Evolutionary conservation across 2,113 vertebrate species (phyloP).

Genomic region (Paramormyrops kingsleyae): DNA sequence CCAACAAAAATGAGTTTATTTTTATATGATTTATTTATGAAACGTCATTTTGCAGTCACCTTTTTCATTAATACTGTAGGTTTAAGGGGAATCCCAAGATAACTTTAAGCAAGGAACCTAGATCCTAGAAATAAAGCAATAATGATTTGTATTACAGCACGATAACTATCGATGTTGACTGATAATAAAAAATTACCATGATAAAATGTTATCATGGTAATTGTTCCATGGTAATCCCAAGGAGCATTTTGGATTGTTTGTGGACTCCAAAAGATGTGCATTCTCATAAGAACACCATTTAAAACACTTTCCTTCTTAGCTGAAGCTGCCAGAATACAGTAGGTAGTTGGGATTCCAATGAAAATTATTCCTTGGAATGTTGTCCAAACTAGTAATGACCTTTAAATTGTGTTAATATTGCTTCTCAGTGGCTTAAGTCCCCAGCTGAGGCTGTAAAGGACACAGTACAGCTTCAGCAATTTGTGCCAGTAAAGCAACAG

Average conservation of each 20-base stretch:
- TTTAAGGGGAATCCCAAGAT: neutral
- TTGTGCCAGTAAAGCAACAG: conserved; percentile 1
- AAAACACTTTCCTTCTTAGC: neutral
- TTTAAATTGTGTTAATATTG: neutral
- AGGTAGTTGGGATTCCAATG: neutral
- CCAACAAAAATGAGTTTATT: neutral
- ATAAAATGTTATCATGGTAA: too few relatives aligned
- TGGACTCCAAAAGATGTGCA: neutral
- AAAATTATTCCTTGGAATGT: neutral
- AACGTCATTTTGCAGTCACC: neutral
- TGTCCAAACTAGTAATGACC: neutral
- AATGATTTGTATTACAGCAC: neutral
- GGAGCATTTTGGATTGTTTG: neutral
- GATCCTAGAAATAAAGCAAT: neutral
- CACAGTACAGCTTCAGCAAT: neutral
- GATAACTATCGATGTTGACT: neutral
- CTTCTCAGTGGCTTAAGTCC: neutral
- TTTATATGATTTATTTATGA: neutral
- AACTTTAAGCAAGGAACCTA: neutral
- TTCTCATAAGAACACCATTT: neutral
- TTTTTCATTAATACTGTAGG: neutral
- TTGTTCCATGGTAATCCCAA: too few relatives aligned
- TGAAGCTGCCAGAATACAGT: neutral
- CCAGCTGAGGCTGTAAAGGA: neutral
- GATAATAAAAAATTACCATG: neutral